Conservation (phyloP, 2,113 vertebrate genomes). For the Peromyscus californicus region DNA sequence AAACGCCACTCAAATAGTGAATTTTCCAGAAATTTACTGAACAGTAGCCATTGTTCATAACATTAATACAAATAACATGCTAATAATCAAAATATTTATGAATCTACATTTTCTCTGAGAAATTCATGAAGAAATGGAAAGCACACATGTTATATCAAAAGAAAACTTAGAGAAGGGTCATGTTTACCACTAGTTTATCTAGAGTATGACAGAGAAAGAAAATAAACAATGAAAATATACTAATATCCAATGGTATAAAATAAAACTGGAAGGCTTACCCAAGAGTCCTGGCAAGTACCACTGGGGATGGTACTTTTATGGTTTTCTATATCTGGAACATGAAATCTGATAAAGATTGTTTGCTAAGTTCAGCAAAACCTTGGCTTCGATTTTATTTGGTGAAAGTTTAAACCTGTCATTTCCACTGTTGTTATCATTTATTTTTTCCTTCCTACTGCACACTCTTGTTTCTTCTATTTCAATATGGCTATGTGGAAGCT, state of each 20-base stretch:
- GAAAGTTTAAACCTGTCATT: conserved; percentile 52
- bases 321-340: conserved; percentile 44
- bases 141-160: neutral
- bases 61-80: neutral
- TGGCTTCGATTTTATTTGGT: conserved; percentile 51
- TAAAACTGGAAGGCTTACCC: neutral
- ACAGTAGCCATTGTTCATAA: neutral
- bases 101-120: neutral
- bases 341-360: conserved; percentile 59
- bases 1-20: neutral
- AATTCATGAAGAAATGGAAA: neutral
- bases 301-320: neutral
- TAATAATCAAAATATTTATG: neutral
- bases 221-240: conserved; percentile 43
- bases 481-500: neutral
- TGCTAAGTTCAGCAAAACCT: conserved; percentile 42
- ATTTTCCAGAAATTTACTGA: neutral
- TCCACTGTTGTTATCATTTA: conserved; percentile 25
- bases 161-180: neutral
- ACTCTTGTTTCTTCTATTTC: conserved; percentile 5
- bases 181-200: neutral
- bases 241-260: conserved; percentile 28
- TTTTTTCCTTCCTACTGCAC: neutral
- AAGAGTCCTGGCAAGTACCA: neutral
- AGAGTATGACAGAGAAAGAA: neutral